Evolutionary conservation across 2,888 invertebrate species (phyloP).

Genomic region (Eumerus sabulonum): DNA sequence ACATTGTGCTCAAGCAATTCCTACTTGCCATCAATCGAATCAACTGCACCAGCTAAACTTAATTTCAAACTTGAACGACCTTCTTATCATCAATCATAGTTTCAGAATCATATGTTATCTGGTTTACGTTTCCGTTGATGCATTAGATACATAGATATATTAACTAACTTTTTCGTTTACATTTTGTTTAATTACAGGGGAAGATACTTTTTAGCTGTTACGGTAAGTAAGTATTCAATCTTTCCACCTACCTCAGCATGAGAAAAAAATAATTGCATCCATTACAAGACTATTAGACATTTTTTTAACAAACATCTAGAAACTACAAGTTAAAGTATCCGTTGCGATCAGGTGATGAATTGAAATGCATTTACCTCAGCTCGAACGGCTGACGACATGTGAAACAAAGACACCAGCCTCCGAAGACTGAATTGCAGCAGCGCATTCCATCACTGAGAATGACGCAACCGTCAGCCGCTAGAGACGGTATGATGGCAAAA

Average conservation of each 20-base stretch:
- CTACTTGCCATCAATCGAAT: too few relatives aligned
- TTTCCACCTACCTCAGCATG: slow-evolving; percentile 8
- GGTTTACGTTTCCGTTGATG: too few relatives aligned
- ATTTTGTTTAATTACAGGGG: slow-evolving; percentile 68
- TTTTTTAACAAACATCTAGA: slow-evolving; percentile 24
- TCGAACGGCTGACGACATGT: slow-evolving; percentile 30
- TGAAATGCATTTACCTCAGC: slow-evolving; percentile 38
- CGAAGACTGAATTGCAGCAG: slow-evolving; percentile 16
- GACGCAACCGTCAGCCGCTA: slow-evolving; percentile 31
- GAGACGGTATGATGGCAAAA: too few relatives aligned
- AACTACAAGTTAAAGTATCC: slow-evolving; percentile 26
- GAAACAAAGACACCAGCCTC: slow-evolving; percentile 32
- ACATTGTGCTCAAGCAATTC: too few relatives aligned
- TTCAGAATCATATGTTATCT: background rate
- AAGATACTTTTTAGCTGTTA: slow-evolving; percentile 65
- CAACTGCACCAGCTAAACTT: too few relatives aligned
- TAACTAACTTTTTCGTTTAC: slow-evolving; percentile 15
- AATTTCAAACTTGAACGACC: background rate
- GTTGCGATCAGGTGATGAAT: slow-evolving; percentile 55
- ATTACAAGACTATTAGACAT: slow-evolving; percentile 23
- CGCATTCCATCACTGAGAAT: slow-evolving; percentile 35
- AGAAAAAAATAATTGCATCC: slow-evolving; percentile 23
- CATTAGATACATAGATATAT: too few relatives aligned
- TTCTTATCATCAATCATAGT: slow-evolving; percentile 1
- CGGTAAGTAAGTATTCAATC: slow-evolving; percentile 70